Conservation (phyloP, 1,140 invertebrate species). For the Mizuhopecten yessoensis region DNA sequence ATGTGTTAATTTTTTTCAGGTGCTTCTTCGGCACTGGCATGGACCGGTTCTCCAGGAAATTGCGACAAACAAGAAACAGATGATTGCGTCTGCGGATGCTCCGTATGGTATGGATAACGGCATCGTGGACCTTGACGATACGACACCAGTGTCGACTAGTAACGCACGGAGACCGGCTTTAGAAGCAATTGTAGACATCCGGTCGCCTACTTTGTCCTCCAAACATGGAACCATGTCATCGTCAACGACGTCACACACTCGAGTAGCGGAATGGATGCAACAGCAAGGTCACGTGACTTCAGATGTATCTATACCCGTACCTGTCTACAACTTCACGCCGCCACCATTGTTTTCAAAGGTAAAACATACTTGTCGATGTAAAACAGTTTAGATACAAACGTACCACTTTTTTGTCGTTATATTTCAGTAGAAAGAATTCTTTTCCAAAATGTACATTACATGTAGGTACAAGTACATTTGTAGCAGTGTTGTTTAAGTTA, state of each 20-base stretch:
- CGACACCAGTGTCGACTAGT: neutral
- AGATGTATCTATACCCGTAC: constrained; percentile 46
- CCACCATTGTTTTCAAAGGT: constrained; percentile 45
- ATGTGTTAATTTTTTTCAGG: constrained; percentile 51
- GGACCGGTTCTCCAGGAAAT: constrained; percentile 60
- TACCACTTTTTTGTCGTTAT: too few species aligned
- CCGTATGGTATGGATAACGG: neutral
- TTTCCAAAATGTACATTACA: too few species aligned
- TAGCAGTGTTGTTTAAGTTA: too few species aligned
- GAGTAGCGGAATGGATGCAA: constrained; percentile 63
- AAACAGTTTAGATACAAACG: too few species aligned
- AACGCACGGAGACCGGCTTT: neutral
- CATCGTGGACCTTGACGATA: neutral
- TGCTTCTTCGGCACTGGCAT: constrained; percentile 67
- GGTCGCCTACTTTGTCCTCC: neutral
- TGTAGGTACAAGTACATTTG: too few species aligned
- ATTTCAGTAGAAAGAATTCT: too few species aligned
- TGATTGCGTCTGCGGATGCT: neutral
- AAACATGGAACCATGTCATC: neutral
- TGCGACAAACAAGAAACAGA: constrained; percentile 38
- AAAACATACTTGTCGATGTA: too few species aligned
- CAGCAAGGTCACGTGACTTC: constrained; percentile 44
- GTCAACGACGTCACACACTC: constrained; percentile 26
- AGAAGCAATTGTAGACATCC: neutral
- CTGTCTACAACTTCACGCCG: constrained; percentile 42